These are phyloP conservation scores for Lophotis ruficrista DNA, from an alignment of 2,113 vertebrate genomes.

Conservation along the genomic window DNA sequence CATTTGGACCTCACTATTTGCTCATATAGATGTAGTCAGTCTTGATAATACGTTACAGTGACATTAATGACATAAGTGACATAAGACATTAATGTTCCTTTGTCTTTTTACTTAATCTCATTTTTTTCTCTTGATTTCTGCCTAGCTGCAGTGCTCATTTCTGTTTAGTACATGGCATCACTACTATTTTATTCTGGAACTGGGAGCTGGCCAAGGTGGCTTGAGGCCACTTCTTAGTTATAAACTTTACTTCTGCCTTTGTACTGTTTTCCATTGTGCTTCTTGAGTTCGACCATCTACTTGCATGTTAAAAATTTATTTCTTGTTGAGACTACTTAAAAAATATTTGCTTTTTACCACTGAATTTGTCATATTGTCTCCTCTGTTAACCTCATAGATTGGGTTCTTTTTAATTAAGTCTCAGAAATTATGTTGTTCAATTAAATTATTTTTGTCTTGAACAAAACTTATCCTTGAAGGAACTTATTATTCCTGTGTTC, in stretches of 20 bases:
- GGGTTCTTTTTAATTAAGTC: not conserved
- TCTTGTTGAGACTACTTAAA: not conserved
- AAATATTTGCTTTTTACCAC: not conserved
- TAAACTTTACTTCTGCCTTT: not conserved
- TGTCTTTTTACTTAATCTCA: not conserved
- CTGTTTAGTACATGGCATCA: not conserved
- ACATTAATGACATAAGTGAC: not conserved
- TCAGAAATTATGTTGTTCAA: not conserved
- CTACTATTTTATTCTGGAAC: not conserved
- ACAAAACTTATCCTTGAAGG: not conserved
- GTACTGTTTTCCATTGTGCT: not conserved
- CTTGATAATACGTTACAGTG: not conserved
- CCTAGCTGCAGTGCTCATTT: not conserved
- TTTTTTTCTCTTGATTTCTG: not conserved
- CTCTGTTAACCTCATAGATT: not conserved
- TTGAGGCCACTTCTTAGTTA: not conserved
- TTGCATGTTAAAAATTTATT: not conserved
- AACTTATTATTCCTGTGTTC: not conserved
- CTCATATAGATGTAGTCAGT: not conserved
- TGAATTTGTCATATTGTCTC: not conserved
- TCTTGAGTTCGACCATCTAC: not conserved
- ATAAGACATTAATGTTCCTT: not conserved
- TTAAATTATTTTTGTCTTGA: not conserved
- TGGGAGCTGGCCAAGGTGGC: not conserved
- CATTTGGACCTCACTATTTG: not conserved